Base-by-base conservation (phyloP, 2,113 vertebrate genomes). In the Collichthys lucidus region DNA sequence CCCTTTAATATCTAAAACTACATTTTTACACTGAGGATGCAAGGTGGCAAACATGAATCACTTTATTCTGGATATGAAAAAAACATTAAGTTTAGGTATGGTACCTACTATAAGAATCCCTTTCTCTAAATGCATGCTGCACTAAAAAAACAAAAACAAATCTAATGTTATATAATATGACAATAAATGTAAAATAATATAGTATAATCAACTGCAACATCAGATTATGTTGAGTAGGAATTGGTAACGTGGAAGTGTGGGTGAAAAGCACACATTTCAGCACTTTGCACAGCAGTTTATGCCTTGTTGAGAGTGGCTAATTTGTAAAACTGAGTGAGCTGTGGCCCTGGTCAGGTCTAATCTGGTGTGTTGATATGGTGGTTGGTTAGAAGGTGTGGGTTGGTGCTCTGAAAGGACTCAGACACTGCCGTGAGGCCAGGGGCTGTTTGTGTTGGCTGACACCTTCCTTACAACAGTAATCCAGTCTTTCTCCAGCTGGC, bases 371-470 rank as follows among this genome's bases (percentile, higher is more conserved):
- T 71, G 59, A 63, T 72, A 55, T 63, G 53, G 46, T 47, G 29
- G 29, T 72, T 24, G 11, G 17, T 63, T 50, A 26, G 24, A 82
- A 83, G 81, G 84, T 80, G 73, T 83, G 15, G 61, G 53, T 73
- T 72, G 40, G 77, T 80, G 60, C 60, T 84, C 81, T 89, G 83
- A 88, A 91, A 73, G 84, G 82, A 73, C 80, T 91, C 87, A 89
- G 89, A 92, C 86, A 35, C 67, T 86, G 84, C 76, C 77, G 68
- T 67, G 74, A 86, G 79, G 86, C 85, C 75, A 56, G 86, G 74
- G 89, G 92, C 86, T 91, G 88, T 92, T 92, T 93, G 89, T 92
- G 86, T 92, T 90, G 89, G 91, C 89, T 89, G 90, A 92, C 93
- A 93, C 91, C 91, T 93, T 92, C 80, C 91, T 93, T 80, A 88